phyloP scores from a whole-genome alignment of 2,113 vertebrate species.

The Equus quagga region DNA sequence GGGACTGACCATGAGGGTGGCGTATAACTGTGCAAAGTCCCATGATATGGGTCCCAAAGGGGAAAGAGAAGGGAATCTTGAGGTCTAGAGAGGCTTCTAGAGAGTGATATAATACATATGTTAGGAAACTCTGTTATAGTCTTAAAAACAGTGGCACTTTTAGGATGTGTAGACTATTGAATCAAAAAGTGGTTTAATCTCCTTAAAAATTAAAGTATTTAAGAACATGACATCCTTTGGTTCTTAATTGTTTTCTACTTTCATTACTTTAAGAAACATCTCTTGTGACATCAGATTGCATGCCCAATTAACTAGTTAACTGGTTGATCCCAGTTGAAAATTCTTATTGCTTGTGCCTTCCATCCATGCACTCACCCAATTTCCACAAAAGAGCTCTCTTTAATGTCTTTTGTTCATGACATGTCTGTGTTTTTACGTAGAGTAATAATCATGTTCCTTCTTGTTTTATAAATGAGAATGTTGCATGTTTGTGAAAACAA shows the following conservation, averaged over 20 bases:
- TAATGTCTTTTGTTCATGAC: background rate
- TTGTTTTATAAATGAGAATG: background rate
- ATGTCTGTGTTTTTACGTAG: background rate
- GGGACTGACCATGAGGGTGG: background rate
- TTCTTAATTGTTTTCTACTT: background rate
- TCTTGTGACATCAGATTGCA: background rate
- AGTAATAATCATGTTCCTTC: background rate
- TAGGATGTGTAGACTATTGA: background rate
- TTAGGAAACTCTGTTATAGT: background rate
- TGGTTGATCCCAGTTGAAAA: background rate
- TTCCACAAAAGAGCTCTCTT: background rate
- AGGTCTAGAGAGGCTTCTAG: background rate
- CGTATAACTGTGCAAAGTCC: background rate
- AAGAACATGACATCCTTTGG: background rate
- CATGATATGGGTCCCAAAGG: background rate
- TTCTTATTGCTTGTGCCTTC: background rate
- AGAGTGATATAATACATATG: background rate
- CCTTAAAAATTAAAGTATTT: background rate
- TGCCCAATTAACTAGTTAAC: background rate
- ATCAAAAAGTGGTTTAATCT: slow-evolving; percentile 2
- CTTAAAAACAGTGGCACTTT: background rate
- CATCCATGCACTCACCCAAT: background rate
- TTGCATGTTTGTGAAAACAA: background rate
- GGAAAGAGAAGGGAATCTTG: background rate
- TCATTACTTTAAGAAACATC: background rate